Evolutionary conservation across 2,113 vertebrate genomes (phyloP).

Genomic region (Paracanthobrama guichenoti): DNA sequence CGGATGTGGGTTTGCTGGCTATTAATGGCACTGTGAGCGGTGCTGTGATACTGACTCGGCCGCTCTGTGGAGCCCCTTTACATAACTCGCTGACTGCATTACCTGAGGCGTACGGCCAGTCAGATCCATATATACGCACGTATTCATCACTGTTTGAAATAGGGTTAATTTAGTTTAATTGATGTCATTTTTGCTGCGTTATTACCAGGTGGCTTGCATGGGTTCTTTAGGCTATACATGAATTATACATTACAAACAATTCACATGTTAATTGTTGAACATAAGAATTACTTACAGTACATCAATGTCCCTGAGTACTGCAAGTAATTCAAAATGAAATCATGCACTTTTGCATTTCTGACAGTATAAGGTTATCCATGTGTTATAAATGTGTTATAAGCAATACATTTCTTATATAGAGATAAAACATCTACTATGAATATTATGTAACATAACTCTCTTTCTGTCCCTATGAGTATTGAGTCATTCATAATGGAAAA

Average conservation of each 20-base stretch:
- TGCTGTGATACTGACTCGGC: conserved; percentile 34
- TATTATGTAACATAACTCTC: background rate
- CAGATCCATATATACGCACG: background rate
- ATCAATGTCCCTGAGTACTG: background rate
- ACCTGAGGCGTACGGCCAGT: conserved; percentile 24
- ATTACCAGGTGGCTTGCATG: background rate
- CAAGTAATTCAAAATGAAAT: background rate
- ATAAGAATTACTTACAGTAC: background rate
- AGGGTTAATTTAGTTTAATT: background rate
- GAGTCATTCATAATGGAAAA: background rate
- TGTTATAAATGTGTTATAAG: background rate
- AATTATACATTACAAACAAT: conserved; percentile 8
- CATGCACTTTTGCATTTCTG: background rate
- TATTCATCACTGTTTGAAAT: background rate
- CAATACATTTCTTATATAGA: background rate
- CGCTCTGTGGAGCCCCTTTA: conserved; percentile 33
- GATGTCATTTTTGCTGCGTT: background rate
- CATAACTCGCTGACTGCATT: conserved; percentile 32
- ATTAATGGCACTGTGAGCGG: conserved; percentile 45
- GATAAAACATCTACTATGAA: background rate
- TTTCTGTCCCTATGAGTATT: background rate
- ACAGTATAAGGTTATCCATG: background rate
- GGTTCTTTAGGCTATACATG: conserved; percentile 13
- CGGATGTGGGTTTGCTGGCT: conserved; percentile 53
- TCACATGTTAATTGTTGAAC: conserved; percentile 1